A percentile compares a stretch with the other conserved stretches of the same genome.
phyloP scores from a whole-genome alignment of 2,888 invertebrate species.

The Urechis unicinctus region DNA sequence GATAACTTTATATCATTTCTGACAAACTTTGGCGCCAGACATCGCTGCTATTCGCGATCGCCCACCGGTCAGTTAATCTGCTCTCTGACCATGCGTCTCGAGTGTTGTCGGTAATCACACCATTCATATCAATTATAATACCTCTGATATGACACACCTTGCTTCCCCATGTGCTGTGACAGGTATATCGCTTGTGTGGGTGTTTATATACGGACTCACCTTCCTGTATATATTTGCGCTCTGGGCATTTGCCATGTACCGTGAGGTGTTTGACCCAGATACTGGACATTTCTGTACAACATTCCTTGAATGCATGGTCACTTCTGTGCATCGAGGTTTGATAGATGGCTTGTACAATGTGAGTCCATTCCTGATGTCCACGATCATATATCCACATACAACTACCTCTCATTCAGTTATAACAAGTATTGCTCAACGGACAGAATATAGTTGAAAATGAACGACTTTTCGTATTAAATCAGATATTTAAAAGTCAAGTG shows the following conservation, averaged over 20 bases:
- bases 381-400: neutral
- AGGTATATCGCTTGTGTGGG: slow-evolving; percentile 43
- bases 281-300: slow-evolving; percentile 33
- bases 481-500: too few species aligned
- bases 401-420: neutral
- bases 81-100: neutral
- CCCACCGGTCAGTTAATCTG: neutral
- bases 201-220: slow-evolving; percentile 36
- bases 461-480: too few species aligned
- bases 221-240: slow-evolving; percentile 43
- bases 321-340: slow-evolving; percentile 41
- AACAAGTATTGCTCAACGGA: neutral
- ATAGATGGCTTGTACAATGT: slow-evolving; percentile 28
- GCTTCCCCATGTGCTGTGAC: slow-evolving; percentile 10
- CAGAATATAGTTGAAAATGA: too few species aligned
- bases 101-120: neutral
- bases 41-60: too few species aligned
- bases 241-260: slow-evolving; percentile 35
- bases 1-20: too few species aligned
- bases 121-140: neutral
- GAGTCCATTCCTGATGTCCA: slow-evolving; percentile 5
- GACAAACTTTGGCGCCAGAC: too few species aligned
- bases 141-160: too few species aligned
- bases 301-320: slow-evolving; percentile 40
- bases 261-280: slow-evolving; percentile 22